These are phyloP conservation scores for Xestia c-nigrum DNA, from an alignment of 2,888 invertebrate genomes.

Conservation along the genomic window DNA sequence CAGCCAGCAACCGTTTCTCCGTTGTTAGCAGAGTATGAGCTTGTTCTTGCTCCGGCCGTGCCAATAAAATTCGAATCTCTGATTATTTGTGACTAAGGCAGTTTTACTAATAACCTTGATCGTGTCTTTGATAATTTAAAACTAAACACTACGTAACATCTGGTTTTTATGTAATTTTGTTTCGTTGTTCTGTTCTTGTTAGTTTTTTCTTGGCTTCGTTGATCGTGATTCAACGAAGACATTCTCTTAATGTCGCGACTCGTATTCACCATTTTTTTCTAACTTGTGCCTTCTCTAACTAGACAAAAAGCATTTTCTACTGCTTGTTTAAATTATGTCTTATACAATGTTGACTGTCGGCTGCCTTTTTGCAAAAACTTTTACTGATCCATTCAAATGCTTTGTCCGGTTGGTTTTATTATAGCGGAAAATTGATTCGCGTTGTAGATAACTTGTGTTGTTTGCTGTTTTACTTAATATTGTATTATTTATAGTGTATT, in stretches of 20 bases:
- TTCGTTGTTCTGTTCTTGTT: not conserved
- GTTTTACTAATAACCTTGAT: not conserved
- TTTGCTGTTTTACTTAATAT: too few relatives aligned
- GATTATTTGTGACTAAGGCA: not conserved
- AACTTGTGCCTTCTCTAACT: not conserved
- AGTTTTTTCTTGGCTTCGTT: not conserved
- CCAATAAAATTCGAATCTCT: not conserved
- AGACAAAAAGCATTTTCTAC: not conserved
- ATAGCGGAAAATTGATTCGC: slow-evolving; percentile 19
- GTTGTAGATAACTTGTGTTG: slow-evolving; percentile 1
- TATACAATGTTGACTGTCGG: slow-evolving; percentile 20
- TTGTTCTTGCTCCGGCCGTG: not conserved
- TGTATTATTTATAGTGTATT: too few relatives aligned
- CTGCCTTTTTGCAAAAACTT: slow-evolving; percentile 15
- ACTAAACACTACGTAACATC: not conserved
- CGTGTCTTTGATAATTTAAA: not conserved
- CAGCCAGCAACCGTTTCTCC: not conserved
- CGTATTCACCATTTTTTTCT: not conserved
- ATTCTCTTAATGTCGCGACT: slow-evolving; percentile 4
- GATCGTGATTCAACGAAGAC: not conserved
- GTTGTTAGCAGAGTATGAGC: not conserved
- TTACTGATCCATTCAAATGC: slow-evolving; percentile 22
- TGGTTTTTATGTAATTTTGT: not conserved
- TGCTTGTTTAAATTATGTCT: slow-evolving; percentile 31
- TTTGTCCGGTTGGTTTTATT: slow-evolving; percentile 35